Evolutionary conservation across 2,113 vertebrate species (phyloP).

Genomic region (Microcebus griseorufus): DNA sequence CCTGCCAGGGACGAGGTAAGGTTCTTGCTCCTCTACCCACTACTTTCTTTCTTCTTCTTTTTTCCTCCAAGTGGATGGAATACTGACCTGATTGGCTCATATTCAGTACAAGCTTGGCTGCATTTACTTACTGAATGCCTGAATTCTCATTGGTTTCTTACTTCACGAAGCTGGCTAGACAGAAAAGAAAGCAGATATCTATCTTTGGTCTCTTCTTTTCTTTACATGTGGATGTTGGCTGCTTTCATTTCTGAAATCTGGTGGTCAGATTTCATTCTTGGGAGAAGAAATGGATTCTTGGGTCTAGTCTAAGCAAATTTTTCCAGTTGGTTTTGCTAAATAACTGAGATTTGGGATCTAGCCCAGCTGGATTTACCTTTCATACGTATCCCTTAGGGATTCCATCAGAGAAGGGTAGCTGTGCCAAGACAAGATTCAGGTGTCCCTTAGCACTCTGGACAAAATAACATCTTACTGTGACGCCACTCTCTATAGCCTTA

Average conservation of each 20-base stretch:
- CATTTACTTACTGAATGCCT: neutral
- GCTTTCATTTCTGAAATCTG: neutral
- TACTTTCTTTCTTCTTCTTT: neutral
- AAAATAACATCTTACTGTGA: neutral
- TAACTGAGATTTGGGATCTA: neutral
- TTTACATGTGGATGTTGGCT: neutral
- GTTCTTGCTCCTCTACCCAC: neutral
- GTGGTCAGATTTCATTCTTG: neutral
- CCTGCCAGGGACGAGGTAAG: neutral
- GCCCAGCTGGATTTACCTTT: neutral
- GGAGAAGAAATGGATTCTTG: neutral
- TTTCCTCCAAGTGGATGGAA: neutral
- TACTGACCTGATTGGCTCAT: neutral
- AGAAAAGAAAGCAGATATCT: neutral
- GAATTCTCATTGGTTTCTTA: neutral
- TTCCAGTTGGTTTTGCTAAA: neutral
- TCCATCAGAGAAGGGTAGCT: neutral
- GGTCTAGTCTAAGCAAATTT: neutral
- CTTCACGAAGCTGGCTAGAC: neutral
- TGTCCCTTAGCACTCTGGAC: neutral
- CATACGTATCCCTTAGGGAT: neutral
- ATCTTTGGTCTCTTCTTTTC: neutral
- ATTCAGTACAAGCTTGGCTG: neutral
- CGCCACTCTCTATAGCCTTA: neutral
- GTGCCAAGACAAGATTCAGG: neutral